Evolutionary conservation across 2,888 invertebrate species (phyloP).

Genomic region (Antitype chi): DNA sequence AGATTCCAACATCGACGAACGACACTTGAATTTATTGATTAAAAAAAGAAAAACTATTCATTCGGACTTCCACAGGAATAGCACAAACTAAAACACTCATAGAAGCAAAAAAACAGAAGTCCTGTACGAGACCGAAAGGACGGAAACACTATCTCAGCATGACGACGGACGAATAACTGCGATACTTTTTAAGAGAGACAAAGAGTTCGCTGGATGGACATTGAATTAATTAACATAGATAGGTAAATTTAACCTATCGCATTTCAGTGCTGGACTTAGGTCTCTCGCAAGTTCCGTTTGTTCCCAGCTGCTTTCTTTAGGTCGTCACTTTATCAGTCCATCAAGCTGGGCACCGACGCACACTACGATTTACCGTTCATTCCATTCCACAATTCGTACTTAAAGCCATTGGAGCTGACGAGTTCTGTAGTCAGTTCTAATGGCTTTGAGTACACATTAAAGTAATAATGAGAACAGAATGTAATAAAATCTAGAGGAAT

Average conservation of each 20-base stretch:
- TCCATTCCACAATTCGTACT: not conserved
- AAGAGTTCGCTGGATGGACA: not conserved
- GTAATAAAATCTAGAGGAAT: not conserved
- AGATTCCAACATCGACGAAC: too few relatives aligned
- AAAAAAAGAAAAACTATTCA: too few relatives aligned
- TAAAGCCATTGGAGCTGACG: too few relatives aligned
- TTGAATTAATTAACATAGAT: not conserved
- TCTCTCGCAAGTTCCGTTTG: not conserved
- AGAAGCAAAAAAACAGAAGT: too few relatives aligned
- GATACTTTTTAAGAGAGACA: not conserved
- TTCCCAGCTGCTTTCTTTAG: not conserved
- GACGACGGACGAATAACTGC: too few relatives aligned
- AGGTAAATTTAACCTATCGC: not conserved
- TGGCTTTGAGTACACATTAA: not conserved
- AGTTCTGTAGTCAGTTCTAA: not conserved
- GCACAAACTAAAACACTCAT: too few relatives aligned
- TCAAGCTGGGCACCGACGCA: not conserved
- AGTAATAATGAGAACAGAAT: not conserved
- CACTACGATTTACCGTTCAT: not conserved
- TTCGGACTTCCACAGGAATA: too few relatives aligned
- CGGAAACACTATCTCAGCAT: too few relatives aligned
- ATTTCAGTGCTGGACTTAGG: too few relatives aligned
- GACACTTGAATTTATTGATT: too few relatives aligned
- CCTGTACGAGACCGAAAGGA: too few relatives aligned
- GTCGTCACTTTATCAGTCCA: not conserved